Conservation (phyloP, 2,113 vertebrate species). For the Hystrix brachyura region DNA sequence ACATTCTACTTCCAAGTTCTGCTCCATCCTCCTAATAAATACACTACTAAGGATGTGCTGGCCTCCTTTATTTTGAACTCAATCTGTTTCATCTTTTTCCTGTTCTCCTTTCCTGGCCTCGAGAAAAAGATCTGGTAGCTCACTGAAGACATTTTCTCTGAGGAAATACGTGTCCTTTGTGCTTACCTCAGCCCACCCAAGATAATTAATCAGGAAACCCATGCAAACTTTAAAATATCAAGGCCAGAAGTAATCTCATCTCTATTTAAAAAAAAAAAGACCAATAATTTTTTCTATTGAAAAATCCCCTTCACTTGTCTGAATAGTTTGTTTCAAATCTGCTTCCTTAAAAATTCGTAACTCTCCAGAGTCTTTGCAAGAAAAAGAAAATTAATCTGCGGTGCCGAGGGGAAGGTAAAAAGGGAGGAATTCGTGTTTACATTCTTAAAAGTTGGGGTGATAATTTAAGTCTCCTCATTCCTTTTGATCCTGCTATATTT, state of each 20-base stretch:
- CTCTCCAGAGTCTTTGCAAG: background rate
- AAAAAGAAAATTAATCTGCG: background rate
- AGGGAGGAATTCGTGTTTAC: slow-evolving; percentile 34
- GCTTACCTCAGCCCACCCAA: background rate
- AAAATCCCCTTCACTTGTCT: slow-evolving; percentile 50
- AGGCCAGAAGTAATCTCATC: slow-evolving; percentile 1
- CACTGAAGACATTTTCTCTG: background rate
- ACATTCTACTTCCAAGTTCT: background rate
- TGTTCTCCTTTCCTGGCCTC: background rate
- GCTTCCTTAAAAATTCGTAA: slow-evolving; percentile 63
- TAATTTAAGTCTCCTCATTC: background rate
- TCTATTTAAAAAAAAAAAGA: background rate
- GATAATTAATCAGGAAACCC: background rate
- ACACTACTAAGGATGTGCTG: background rate
- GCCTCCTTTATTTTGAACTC: background rate
- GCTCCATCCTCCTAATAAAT: too few relatives aligned
- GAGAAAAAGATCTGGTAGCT: background rate
- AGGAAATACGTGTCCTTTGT: background rate
- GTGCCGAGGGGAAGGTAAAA: slow-evolving; percentile 11
- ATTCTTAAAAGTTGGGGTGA: background rate
- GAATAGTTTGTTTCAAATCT: slow-evolving; percentile 22
- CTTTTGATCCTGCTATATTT: slow-evolving; percentile 63
- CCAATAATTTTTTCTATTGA: background rate
- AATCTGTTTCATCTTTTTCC: background rate
- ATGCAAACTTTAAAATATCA: background rate